Conservation (phyloP, 2,113 vertebrate species). For the Falcunculus frontatus region DNA sequence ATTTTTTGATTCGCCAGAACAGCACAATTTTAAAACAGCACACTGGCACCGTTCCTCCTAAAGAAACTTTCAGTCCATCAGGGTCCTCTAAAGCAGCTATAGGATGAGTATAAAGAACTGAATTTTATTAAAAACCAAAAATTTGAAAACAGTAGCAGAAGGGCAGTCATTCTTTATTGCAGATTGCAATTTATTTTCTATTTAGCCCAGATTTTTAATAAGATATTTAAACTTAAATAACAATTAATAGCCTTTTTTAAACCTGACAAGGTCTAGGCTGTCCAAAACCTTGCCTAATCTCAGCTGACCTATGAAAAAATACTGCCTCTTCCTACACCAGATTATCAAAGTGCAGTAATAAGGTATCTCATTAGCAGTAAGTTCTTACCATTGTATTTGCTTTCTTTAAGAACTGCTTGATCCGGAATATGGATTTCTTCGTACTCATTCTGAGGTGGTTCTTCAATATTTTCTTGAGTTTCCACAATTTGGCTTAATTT, state of each 20-base stretch:
- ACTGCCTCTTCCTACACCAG: not conserved
- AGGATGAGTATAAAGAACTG: not conserved
- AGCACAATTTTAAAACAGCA: not conserved
- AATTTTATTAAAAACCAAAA: not conserved
- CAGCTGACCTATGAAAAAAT: not conserved
- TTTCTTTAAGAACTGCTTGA: not conserved
- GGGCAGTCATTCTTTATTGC: not conserved
- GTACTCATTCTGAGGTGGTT: conserved; percentile 2
- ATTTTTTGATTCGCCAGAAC: not conserved
- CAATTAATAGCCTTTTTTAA: not conserved
- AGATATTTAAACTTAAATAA: not conserved
- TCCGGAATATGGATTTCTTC: conserved; percentile 19
- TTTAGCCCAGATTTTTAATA: not conserved
- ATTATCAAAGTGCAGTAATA: not conserved
- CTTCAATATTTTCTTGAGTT: conserved; percentile 22
- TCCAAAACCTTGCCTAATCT: not conserved
- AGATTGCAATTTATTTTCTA: not conserved
- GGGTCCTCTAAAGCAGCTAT: not conserved
- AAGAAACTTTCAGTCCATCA: not conserved
- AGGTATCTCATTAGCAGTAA: not conserved
- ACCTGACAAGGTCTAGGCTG: not conserved
- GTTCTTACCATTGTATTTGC: conserved; percentile 62
- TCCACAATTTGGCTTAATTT: conserved; percentile 60
- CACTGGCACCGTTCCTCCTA: rapidly evolving
- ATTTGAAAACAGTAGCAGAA: not conserved